Conservation (phyloP, 2,113 vertebrate species). For the Megaceryle torquata region DNA sequence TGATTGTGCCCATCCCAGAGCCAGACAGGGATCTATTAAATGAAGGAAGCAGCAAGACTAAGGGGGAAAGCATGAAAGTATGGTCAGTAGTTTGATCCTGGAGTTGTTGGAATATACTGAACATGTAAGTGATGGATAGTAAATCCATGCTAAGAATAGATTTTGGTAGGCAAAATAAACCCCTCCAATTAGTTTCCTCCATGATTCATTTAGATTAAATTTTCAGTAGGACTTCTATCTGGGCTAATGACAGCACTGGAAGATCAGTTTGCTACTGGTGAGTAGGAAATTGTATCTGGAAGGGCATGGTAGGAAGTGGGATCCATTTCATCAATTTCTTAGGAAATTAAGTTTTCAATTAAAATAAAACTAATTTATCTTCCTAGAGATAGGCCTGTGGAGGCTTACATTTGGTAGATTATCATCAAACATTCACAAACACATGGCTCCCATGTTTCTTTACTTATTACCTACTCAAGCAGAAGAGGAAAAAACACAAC, state of each 20-base stretch:
- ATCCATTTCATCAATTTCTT: constrained; percentile 36
- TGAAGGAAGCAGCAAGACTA: neutral
- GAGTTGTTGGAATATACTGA: neutral
- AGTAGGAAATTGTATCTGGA: constrained; percentile 38
- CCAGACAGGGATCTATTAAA: neutral
- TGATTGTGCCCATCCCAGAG: neutral
- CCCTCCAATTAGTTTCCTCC: neutral
- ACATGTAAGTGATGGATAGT: neutral
- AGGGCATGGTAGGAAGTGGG: constrained; percentile 44
- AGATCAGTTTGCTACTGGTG: neutral
- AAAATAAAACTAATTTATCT: constrained; percentile 44
- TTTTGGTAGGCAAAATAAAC: neutral
- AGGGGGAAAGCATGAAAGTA: neutral
- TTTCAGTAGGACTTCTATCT: neutral
- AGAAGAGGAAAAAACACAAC: neutral
- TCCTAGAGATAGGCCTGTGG: constrained; percentile 14
- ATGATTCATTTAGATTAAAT: neutral
- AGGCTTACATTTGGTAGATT: neutral
- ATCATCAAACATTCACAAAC: neutral
- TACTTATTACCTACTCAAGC: neutral
- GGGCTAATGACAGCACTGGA: neutral
- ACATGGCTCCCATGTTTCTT: constrained; percentile 10
- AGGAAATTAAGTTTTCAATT: constrained; percentile 60
- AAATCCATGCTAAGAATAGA: neutral
- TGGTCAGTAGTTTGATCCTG: neutral